Conservation (phyloP, 2,888 invertebrate genomes). For the Ametastegia equiseti region DNA sequence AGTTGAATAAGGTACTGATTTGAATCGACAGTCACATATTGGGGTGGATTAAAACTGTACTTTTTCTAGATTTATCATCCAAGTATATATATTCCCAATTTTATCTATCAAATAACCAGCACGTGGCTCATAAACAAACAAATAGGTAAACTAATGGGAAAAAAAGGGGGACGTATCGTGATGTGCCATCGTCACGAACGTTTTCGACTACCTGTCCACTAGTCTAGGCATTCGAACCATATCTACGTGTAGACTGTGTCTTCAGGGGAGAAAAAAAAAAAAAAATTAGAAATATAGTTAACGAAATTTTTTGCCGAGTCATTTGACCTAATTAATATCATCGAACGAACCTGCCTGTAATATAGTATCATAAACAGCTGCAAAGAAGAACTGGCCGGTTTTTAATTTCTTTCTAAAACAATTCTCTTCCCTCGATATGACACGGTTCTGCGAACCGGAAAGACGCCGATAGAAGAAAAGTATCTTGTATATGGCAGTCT, state of each 20-base stretch:
- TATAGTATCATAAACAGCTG: constrained; percentile 44
- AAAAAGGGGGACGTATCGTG: not conserved
- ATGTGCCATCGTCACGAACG: not conserved
- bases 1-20: not conserved
- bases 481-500: not conserved
- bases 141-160: not conserved
- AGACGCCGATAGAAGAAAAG: constrained; percentile 19
- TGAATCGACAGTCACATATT: not conserved
- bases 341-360: constrained; percentile 18
- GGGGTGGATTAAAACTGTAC: constrained; percentile 20
- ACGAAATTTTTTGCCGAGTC: constrained; percentile 39
- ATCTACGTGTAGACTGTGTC: not conserved
- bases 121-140: constrained; percentile 5
- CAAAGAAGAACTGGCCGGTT: not conserved
- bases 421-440: not conserved
- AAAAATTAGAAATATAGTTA: constrained; percentile 11
- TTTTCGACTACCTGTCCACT: not conserved
- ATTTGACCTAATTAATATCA: constrained; percentile 60
- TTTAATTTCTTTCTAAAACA: constrained; percentile 34
- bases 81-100: not conserved
- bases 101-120: not conserved
- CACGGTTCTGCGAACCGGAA: constrained; percentile 33
- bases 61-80: not conserved
- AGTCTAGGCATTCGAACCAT: not conserved
- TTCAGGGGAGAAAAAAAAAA: too few relatives aligned